Conservation (phyloP, 1,140 invertebrate species). For the Brachionus calyciflorus region DNA sequence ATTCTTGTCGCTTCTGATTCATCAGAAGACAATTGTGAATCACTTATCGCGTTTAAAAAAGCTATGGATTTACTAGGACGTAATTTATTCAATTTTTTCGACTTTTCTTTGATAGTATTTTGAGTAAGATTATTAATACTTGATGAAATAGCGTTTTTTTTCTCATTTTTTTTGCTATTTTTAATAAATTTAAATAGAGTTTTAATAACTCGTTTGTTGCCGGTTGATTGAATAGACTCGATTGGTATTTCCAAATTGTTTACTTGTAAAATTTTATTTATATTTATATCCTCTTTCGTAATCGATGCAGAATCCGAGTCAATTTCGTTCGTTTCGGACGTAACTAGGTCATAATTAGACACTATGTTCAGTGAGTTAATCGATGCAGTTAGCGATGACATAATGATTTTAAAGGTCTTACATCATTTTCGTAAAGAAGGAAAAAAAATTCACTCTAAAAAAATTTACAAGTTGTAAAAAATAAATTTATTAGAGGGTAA, state of each 20-base stretch:
- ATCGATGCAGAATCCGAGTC: not conserved
- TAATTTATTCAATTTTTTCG: constrained; percentile 25
- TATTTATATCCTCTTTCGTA: not conserved
- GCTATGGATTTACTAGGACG: constrained; percentile 15
- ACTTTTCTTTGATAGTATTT: not conserved
- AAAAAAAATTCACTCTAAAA: not conserved
- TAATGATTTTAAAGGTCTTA: not conserved
- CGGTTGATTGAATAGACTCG: not conserved
- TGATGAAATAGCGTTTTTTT: not conserved
- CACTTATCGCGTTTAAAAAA: not conserved
- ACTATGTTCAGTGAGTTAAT: constrained; percentile 8
- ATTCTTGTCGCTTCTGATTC: not conserved
- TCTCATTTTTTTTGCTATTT: constrained; percentile 10
- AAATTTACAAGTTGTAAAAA: too few relatives aligned
- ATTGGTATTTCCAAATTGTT: too few relatives aligned
- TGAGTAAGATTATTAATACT: constrained; percentile 21
- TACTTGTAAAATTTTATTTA: too few relatives aligned
- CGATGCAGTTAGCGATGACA: not conserved
- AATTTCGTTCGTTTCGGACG: not conserved
- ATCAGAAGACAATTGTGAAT: constrained; percentile 5
- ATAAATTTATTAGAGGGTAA: too few relatives aligned
- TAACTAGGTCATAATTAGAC: not conserved
- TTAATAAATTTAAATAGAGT: constrained; percentile 15
- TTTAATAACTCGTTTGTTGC: constrained; percentile 3
- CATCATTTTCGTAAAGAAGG: not conserved